Conservation (phyloP, 2,888 invertebrate species). For the Macrophya alboannulata region DNA sequence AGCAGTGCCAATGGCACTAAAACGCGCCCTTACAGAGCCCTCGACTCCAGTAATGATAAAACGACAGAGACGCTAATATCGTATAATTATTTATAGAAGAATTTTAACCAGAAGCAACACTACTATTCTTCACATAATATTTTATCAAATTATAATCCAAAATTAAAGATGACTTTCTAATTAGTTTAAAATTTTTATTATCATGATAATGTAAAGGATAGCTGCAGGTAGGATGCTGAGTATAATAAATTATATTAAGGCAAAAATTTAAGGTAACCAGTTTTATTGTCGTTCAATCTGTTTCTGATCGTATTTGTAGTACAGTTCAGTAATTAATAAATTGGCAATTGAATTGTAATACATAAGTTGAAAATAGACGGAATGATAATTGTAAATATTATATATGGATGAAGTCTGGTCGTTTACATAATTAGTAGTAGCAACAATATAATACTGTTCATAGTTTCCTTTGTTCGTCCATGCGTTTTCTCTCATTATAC, state of each 20-base stretch:
- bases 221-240: not conserved
- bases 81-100: not conserved
- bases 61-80: conserved; percentile 63
- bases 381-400: conserved; percentile 2
- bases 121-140: not conserved
- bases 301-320: not conserved
- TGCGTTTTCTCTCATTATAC: not conserved
- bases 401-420: not conserved
- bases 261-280: conserved; percentile 26
- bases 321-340: not conserved
- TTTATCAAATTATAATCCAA: not conserved
- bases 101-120: not conserved
- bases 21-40: conserved; percentile 66
- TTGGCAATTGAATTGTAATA: not conserved
- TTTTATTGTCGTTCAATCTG: conserved; percentile 50
- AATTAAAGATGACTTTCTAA: not conserved
- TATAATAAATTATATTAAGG: not conserved
- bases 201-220: not conserved
- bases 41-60: conserved; percentile 62
- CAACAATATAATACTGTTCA: not conserved
- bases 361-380: not conserved
- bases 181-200: not conserved
- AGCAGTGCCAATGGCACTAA: conserved; percentile 58
- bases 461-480: not conserved
- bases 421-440: not conserved